Percentiles rank a stretch among this genome's conserved stretches.
phyloP scores from a whole-genome alignment of 2,888 invertebrate genomes.

The Onchidella celtica region DNA sequence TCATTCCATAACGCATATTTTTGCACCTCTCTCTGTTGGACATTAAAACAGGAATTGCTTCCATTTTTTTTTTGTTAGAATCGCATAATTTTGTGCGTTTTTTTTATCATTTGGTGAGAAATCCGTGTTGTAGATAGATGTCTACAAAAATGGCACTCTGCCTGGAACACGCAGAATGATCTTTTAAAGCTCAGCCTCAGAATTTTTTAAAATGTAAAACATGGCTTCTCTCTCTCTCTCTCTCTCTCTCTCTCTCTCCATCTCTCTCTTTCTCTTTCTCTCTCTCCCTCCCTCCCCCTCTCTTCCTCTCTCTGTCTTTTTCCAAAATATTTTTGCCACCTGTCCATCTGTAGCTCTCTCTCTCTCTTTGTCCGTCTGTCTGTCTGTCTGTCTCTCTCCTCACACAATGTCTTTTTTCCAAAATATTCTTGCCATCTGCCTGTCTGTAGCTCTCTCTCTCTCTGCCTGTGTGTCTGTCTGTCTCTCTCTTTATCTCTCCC shows the following conservation, averaged over 20 bases:
- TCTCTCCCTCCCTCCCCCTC: neutral
- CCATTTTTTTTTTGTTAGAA: too few species aligned
- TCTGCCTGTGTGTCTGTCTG: neutral
- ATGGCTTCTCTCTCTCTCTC: neutral
- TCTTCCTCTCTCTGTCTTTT: neutral
- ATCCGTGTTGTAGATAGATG: too few species aligned
- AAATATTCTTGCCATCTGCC: neutral
- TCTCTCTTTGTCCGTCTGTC: slow-evolving; percentile 24
- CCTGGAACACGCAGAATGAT: too few species aligned
- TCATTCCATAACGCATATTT: too few species aligned
- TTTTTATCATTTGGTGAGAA: too few species aligned
- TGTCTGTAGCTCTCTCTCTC: slow-evolving; percentile 6
- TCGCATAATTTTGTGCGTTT: too few species aligned
- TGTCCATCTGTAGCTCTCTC: neutral
- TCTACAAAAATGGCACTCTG: too few species aligned
- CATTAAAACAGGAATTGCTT: too few species aligned
- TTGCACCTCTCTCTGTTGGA: too few species aligned
- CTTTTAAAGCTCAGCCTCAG: too few species aligned
- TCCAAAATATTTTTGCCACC: neutral
- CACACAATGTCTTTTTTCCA: neutral
- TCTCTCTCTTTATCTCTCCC: neutral
- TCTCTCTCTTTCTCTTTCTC: neutral
- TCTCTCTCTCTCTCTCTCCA: neutral
- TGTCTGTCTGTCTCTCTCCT: neutral
- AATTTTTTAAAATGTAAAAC: too few species aligned